Evolutionary conservation across 2,888 invertebrate genomes (phyloP), one percentile per base, ranked within the genome.

Genomic region (Orthosia gracilis): DNA sequence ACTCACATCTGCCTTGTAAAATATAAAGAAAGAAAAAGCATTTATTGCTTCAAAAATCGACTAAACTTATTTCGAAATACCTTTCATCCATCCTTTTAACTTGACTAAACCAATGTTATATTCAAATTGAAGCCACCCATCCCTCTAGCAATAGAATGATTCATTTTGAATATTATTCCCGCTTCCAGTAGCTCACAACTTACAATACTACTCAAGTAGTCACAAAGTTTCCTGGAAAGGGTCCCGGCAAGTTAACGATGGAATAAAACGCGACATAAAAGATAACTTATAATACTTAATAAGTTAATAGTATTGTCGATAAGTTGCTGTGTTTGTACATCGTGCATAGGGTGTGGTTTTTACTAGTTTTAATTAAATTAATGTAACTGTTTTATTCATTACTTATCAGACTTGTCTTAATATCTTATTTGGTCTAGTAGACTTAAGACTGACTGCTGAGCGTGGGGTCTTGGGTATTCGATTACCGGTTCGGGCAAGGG

Each of bases 261-360:
- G 72, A 85, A 90, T 91, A 89, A 92, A 91, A 89, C 77, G 59
- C 49, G 85, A 80, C 88, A 88, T 92, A 87, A 91, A 92, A 89
- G 85, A 87, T 88, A 89, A 92, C 81, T 89, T 88, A 83, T 86
- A 87, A 87, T 88, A 88, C 88, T 80, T 80, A 76, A 80, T 80
- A 80, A 80, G 69, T 90, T 89, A 88, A 91, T 89, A 90, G 87
- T 89, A 84, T 76, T 85, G 85, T 78, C 85, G 84, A 86, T 87
- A 82, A 83, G 76, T 87, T 79, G 66, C 31, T 67, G 76, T 80
- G 73, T 77, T 76, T 78, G 73, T 73, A 76, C 72, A 54, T 73
- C n/a, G 21, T 69, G 40, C 79, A 88, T 80, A 84, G 82, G 70
- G 0, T 82, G 89, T 26, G 2, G 4, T 47, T 17, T 66, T 5